Conservation (phyloP, 2,888 invertebrate genomes). For the Latheticus oryzae region DNA sequence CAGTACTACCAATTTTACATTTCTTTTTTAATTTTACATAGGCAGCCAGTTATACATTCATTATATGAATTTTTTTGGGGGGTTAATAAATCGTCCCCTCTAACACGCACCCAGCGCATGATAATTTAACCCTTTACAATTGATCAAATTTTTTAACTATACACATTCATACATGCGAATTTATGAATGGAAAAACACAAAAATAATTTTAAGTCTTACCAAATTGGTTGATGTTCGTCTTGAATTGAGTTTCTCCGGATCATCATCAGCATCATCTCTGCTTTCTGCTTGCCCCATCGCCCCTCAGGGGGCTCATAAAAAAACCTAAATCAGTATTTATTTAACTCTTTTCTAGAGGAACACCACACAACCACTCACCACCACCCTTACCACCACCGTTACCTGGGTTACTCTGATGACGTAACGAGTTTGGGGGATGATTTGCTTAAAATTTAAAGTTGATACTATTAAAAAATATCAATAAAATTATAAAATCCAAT, state of each 20-base stretch:
- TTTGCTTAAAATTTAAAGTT: too few species aligned
- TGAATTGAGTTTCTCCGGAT: constrained; percentile 67
- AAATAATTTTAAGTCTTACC: constrained; percentile 66
- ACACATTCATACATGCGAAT: too few species aligned
- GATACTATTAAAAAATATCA: too few species aligned
- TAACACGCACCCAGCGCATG: constrained; percentile 12
- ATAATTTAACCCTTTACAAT: not conserved
- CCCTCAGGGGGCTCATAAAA: constrained; percentile 67
- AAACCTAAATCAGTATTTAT: constrained; percentile 47
- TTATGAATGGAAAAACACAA: too few species aligned
- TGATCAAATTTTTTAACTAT: constrained; percentile 5
- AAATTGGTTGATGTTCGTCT: constrained; percentile 68
- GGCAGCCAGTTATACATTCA: constrained; percentile 1
- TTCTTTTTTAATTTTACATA: not conserved
- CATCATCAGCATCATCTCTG: constrained; percentile 66
- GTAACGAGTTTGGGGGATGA: constrained; percentile 30
- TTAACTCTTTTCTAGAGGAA: constrained; percentile 23
- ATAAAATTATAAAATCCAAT: too few species aligned
- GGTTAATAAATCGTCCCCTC: not conserved
- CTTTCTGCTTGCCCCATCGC: constrained; percentile 70
- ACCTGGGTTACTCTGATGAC: constrained; percentile 37
- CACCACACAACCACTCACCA: constrained; percentile 25
- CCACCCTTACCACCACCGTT: constrained; percentile 29
- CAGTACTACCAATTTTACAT: not conserved
- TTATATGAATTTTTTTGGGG: not conserved